Evolutionary conservation across 1,140 invertebrate genomes (phyloP).

Genomic region (Caenorhabditis brenneri): DNA sequence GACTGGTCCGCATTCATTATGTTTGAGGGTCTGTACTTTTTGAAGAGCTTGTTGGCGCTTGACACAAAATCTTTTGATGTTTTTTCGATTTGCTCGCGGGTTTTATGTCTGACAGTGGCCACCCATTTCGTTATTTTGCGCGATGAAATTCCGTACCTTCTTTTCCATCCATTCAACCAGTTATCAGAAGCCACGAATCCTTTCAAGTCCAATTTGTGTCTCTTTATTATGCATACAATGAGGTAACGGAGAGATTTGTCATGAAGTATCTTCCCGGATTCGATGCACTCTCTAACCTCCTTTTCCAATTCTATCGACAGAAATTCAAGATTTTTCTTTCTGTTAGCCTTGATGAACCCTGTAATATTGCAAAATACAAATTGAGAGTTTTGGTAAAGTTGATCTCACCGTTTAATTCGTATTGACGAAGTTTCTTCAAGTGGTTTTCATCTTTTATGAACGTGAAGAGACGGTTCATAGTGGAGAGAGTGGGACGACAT

Average conservation of each 20-base stretch:
- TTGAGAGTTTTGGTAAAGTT: background rate
- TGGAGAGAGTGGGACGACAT: background rate
- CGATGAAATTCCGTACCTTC: background rate
- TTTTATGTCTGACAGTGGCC: background rate
- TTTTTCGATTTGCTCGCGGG: background rate
- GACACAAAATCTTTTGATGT: background rate
- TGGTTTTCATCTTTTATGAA: background rate
- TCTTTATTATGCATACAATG: background rate
- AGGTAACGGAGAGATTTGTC: background rate
- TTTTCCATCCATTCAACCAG: background rate
- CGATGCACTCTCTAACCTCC: background rate
- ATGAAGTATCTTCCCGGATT: background rate
- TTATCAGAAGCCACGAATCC: background rate
- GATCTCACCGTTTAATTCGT: background rate
- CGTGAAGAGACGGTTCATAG: background rate
- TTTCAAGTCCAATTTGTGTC: background rate
- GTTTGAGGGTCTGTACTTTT: background rate
- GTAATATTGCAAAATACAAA: background rate
- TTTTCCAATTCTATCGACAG: too few species aligned
- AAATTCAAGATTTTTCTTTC: background rate
- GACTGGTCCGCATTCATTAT: background rate
- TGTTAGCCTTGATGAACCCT: background rate
- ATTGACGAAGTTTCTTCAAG: background rate
- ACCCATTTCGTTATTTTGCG: background rate
- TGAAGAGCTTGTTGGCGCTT: background rate